Evolutionary conservation across 2,888 invertebrate genomes (phyloP).

Genomic region (Megastigmus dorsalis): DNA sequence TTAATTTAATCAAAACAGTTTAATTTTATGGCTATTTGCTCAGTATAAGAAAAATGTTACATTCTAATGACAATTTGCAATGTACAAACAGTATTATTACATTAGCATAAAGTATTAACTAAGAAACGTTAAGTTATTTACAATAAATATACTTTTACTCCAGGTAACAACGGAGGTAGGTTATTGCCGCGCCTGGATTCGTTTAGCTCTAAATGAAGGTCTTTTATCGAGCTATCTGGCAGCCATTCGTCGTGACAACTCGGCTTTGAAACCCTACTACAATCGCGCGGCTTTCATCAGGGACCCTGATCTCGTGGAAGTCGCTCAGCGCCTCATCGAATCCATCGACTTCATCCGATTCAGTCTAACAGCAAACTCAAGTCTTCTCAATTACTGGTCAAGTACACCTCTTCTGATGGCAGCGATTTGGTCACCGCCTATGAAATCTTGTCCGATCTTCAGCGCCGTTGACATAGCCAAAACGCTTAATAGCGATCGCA

Average conservation of each 20-base stretch:
- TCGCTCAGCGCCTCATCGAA: constrained; percentile 84
- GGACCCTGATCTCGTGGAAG: constrained; percentile 87
- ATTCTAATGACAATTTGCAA: too few relatives aligned
- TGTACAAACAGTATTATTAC: too few relatives aligned
- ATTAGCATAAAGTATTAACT: too few relatives aligned
- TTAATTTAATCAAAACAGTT: too few relatives aligned
- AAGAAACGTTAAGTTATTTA: too few relatives aligned
- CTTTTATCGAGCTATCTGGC: constrained; percentile 90
- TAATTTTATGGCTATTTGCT: too few relatives aligned
- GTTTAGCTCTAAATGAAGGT: constrained; percentile 91
- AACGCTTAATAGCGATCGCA: constrained; percentile 75
- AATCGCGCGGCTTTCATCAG: constrained; percentile 87
- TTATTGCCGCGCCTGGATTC: constrained; percentile 92
- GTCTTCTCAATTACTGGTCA: constrained; percentile 92
- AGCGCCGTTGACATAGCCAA: constrained; percentile 87
- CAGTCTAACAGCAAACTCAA: constrained; percentile 79
- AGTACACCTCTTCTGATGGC: constrained; percentile 87
- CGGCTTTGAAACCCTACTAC: constrained; percentile 88
- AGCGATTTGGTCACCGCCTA: constrained; percentile 89
- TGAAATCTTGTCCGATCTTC: constrained; percentile 84
- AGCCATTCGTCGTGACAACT: constrained; percentile 85
- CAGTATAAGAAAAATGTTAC: too few relatives aligned
- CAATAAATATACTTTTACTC: too few relatives aligned
- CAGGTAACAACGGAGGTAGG: constrained; percentile 88
- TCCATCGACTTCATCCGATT: constrained; percentile 79